A percentile compares a stretch with the other conserved stretches of the same genome.
phyloP scores from a whole-genome alignment of 2,888 invertebrate species.

The Epistrophella euchroma region DNA sequence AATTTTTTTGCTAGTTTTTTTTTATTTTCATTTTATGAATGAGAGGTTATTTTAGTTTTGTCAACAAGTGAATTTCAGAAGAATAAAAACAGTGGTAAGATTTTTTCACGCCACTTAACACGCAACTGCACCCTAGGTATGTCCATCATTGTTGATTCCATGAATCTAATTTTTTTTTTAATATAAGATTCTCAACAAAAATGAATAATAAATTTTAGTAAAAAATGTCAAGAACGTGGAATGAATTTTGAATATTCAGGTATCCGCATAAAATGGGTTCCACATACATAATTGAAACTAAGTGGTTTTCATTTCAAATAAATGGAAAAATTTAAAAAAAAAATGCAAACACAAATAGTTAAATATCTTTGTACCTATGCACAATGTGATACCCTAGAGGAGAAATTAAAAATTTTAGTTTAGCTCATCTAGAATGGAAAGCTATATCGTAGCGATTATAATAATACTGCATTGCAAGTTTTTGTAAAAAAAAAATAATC shows the following conservation, averaged over 20 bases:
- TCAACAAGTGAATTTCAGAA: conserved; percentile 23
- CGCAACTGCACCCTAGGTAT: neutral
- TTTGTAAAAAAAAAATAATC: too few species aligned
- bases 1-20: neutral
- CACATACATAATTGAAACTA: too few species aligned
- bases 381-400: too few species aligned
- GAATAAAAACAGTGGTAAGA: neutral
- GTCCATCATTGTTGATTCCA: neutral
- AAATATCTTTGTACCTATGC: too few species aligned
- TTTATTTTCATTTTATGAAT: neutral
- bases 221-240: neutral
- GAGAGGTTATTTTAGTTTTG: neutral
- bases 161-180: neutral
- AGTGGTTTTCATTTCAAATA: too few species aligned
- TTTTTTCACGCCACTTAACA: neutral
- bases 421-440: too few species aligned
- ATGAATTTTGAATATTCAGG: neutral
- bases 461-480: too few species aligned
- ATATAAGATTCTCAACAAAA: neutral
- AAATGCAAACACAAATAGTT: too few species aligned
- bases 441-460: too few species aligned
- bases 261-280: neutral
- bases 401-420: too few species aligned
- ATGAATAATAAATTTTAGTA: neutral
- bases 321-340: too few species aligned